Evolutionary conservation across 2,888 invertebrate species (phyloP).

Genomic region (Tethea ocularis): DNA sequence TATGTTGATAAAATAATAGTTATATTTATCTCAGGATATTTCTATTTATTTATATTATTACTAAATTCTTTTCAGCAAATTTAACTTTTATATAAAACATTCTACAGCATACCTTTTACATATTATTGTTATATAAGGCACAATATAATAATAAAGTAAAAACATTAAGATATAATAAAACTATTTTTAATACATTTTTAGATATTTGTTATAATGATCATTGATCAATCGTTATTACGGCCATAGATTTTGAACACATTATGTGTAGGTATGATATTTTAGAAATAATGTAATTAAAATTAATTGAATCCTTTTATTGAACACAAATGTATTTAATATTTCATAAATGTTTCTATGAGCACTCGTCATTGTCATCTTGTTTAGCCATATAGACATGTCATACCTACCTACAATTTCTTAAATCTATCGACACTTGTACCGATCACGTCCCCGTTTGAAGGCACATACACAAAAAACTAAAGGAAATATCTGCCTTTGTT

Average conservation of each 20-base stretch:
- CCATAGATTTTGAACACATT: slow-evolving; percentile 41
- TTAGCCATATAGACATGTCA: neutral
- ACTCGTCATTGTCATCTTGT: too few relatives aligned
- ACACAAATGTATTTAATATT: neutral
- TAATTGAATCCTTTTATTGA: neutral
- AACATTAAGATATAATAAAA: neutral
- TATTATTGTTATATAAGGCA: neutral
- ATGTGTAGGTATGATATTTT: slow-evolving; percentile 17
- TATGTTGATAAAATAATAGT: neutral
- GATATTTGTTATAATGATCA: neutral
- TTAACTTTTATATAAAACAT: neutral
- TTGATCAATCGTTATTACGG: slow-evolving; percentile 28
- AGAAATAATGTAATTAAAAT: neutral
- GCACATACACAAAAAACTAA: too few relatives aligned
- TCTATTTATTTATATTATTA: neutral
- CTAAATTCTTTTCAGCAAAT: neutral
- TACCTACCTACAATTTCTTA: neutral
- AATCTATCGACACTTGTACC: neutral
- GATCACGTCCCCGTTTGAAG: neutral
- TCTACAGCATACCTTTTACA: neutral
- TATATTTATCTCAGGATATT: neutral
- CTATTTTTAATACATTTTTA: neutral
- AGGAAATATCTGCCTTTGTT: neutral
- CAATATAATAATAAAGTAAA: neutral
- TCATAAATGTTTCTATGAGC: neutral